Conservation (phyloP, 92 coral and sea anemone genomes). For the Epizoanthus ramosus region DNA sequence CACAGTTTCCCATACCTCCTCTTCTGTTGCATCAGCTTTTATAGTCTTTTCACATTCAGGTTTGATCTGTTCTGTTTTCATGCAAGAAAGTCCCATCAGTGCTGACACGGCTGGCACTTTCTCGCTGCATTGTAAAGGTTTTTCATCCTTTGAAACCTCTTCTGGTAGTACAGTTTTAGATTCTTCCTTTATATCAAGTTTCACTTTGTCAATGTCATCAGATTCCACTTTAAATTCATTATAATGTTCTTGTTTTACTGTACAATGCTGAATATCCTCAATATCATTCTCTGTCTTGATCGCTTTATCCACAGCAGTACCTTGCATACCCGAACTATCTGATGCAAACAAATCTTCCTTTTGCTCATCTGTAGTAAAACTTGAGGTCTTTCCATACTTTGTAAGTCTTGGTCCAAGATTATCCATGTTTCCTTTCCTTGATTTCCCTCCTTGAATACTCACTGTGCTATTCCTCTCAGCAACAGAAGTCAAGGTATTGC, state of each 20-base stretch:
- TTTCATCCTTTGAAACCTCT: not conserved
- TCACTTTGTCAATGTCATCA: not conserved
- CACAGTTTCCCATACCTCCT: constrained; percentile 93
- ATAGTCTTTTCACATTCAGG: constrained; percentile 38
- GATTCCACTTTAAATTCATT: constrained; percentile 1
- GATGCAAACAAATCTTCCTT: not conserved
- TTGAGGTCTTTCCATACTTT: constrained; percentile 24
- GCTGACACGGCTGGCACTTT: not conserved
- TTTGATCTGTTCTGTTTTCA: constrained; percentile 19
- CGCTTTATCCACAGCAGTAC: not conserved
- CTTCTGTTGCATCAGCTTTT: constrained; percentile 44
- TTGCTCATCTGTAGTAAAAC: constrained; percentile 26
- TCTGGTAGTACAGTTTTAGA: not conserved
- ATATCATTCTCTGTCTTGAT: not conserved
- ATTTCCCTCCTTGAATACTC: constrained; percentile 27
- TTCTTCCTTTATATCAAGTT: constrained; percentile 4
- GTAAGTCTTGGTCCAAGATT: constrained; percentile 5
- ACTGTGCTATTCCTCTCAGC: not conserved
- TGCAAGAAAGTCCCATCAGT: not conserved
- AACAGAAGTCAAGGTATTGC: constrained; percentile 24
- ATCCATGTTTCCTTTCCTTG: constrained; percentile 14
- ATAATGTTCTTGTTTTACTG: not conserved
- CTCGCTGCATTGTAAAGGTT: not conserved
- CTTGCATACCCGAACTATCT: not conserved
- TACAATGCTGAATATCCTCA: constrained; percentile 1